Evolutionary conservation across 2,797 vertebrate species (phyloP), one percentile per base, ranked within the genome.

Genomic region (Rhinophrynus dorsalis): DNA sequence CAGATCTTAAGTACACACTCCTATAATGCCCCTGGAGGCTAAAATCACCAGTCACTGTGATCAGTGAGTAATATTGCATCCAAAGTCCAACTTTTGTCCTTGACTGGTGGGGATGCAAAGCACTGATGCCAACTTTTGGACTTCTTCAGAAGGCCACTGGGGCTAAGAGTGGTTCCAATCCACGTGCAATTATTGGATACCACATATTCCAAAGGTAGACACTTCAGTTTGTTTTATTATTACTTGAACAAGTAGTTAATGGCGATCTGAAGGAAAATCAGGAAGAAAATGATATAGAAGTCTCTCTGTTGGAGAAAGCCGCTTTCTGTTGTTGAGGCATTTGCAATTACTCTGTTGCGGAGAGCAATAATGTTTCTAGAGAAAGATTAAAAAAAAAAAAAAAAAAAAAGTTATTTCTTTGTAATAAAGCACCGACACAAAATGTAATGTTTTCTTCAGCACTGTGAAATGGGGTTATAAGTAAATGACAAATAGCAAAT

Each of bases 231-330:
- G n/a, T 29, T 32, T 45, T 18, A 18, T 52, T 56, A 79, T 80
- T 94, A 98, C 83, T 98, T 98, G 86, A 98, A 95, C 77, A 96
- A 80, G 73, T 94, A 92, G 86, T 95, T 98, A 86, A 98, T 90
- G 78, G 92, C 65, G 81, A 99, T 90, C 88, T 99, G 97, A 74
- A 98, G 88, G 77, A 94, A 82, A 84, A 98, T 86, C 83, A 98
- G 83, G 68, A 96, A 85, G 67, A 90, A 76, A 77, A 99, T 95
- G 88, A 98, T 78, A 82, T 92, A 76, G 80, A 92, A 95, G 86
- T 99, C 96, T 40, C 95, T 92, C 76, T 95, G 93, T 58, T 96
- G 95, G 80, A 97, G 92, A 85, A 96, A 93, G 67, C 81, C 75
- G 65, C 88, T 91, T 78, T 96, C 94, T 7, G 74, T 70, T 3